Percentiles rank a stretch among this genome's conserved stretches.
These are phyloP conservation scores for Colostygia pectinataria DNA, from an alignment of 2,888 invertebrate genomes.

Conservation along the genomic window DNA sequence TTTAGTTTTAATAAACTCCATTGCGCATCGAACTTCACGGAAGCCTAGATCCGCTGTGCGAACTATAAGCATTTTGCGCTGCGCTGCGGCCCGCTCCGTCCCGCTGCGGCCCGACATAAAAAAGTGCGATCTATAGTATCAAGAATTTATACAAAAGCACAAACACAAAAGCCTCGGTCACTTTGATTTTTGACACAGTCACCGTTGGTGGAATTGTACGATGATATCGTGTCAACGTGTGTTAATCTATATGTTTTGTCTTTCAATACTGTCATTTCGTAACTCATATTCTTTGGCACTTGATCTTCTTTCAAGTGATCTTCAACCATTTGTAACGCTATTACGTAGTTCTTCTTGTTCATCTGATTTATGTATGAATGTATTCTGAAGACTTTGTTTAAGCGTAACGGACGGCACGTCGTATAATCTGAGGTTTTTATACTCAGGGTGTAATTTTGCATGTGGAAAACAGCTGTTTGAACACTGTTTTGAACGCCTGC, in stretches of 20 bases:
- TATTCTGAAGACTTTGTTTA: slow-evolving; percentile 73
- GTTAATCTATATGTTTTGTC: slow-evolving; percentile 57
- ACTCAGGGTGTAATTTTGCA: slow-evolving; percentile 42
- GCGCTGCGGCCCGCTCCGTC: too few relatives aligned
- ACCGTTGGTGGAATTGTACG: slow-evolving; percentile 50
- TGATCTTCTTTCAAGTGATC: background rate
- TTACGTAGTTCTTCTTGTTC: slow-evolving; percentile 74
- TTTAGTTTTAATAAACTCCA: too few relatives aligned
- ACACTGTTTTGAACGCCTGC: slow-evolving; percentile 68
- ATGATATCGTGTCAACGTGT: slow-evolving; percentile 71
- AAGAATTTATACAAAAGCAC: too few relatives aligned
- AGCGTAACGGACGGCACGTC: slow-evolving; percentile 74
- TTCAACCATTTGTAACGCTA: slow-evolving; percentile 80
- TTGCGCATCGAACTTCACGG: too few relatives aligned
- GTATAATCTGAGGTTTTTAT: slow-evolving; percentile 52
- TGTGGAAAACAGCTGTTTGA: slow-evolving; percentile 56
- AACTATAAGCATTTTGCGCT: too few relatives aligned
- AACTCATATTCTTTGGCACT: slow-evolving; percentile 71
- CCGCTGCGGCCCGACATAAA: too few relatives aligned
- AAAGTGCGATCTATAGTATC: too few relatives aligned
- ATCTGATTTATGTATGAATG: slow-evolving; percentile 59
- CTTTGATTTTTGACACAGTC: slow-evolving; percentile 43
- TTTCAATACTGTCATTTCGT: slow-evolving; percentile 85
- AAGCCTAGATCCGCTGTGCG: too few relatives aligned
- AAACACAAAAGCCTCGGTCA: slow-evolving; percentile 6